Conservation (phyloP, 2,888 invertebrate genomes). For the Lepidocyrtoides sp. region DNA sequence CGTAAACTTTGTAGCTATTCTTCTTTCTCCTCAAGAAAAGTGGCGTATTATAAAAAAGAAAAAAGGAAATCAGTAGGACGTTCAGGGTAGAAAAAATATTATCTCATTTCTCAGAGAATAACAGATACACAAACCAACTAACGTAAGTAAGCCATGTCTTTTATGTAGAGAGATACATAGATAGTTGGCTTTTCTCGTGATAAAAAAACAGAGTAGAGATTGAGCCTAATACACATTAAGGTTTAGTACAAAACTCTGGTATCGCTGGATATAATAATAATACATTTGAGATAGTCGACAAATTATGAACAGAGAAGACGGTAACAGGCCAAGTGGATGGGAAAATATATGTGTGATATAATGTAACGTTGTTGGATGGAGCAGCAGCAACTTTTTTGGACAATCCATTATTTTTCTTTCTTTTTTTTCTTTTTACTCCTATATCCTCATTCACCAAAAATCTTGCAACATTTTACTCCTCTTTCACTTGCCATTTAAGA, state of each 20-base stretch:
- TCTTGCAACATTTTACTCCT: conserved; percentile 8
- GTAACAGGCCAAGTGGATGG: conserved; percentile 7
- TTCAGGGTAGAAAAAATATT: not conserved
- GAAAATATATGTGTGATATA: conserved; percentile 23
- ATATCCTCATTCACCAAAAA: conserved; percentile 28
- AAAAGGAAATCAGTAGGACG: conserved; percentile 63
- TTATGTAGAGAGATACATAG: too few relatives aligned
- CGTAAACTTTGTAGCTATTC: conserved; percentile 22
- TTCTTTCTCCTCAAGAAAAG: not conserved
- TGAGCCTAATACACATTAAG: conserved; percentile 6
- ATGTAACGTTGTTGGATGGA: conserved; percentile 7
- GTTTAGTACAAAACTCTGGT: conserved; percentile 32
- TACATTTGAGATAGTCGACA: conserved; percentile 46
- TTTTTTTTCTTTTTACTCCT: not conserved
- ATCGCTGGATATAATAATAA: conserved; percentile 6
- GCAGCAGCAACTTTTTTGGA: conserved; percentile 30
- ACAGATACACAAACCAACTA: not conserved
- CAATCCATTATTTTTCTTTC: conserved; percentile 57
- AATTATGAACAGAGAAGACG: conserved; percentile 53
- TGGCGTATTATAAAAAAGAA: conserved; percentile 15
- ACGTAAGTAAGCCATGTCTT: not conserved
- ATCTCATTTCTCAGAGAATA: conserved; percentile 21
- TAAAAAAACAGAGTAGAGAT: conserved; percentile 22
- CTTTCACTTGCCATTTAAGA: conserved; percentile 67
- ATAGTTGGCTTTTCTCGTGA: not conserved